Percentiles rank a stretch among this genome's conserved stretches.
These are phyloP conservation scores for Halichoeres trimaculatus DNA, from an alignment of 2,113 vertebrate genomes.

Conservation along the genomic window DNA sequence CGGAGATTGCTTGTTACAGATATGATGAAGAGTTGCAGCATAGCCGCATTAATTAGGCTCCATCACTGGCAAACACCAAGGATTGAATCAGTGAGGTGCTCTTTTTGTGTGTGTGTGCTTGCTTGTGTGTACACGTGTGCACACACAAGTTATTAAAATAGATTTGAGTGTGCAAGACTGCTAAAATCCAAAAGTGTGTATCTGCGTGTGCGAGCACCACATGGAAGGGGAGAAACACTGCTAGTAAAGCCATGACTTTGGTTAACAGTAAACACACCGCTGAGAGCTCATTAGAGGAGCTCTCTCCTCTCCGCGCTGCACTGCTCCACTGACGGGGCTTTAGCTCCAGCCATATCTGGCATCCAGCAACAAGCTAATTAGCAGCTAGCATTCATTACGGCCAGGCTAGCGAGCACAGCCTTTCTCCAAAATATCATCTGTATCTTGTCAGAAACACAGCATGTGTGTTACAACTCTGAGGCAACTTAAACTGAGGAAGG, in stretches of 20 bases:
- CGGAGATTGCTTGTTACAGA: constrained; percentile 69
- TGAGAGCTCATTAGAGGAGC: constrained; percentile 80
- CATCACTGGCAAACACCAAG: constrained; percentile 54
- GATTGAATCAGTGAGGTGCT: constrained; percentile 51
- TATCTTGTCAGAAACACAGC: constrained; percentile 69
- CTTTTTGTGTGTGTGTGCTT: constrained; percentile 6
- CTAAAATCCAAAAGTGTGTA: constrained; percentile 41
- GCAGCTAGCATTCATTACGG: constrained; percentile 74
- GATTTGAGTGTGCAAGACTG: constrained; percentile 34
- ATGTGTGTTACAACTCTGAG: constrained; percentile 47
- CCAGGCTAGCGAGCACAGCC: constrained; percentile 54
- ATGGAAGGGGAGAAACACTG: constrained; percentile 31
- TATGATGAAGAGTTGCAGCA: constrained; percentile 68
- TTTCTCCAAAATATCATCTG: constrained; percentile 68
- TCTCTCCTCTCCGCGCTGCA: constrained; percentile 58
- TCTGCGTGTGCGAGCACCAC: constrained; percentile 4
- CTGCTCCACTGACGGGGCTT: constrained; percentile 67
- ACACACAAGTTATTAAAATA: constrained; percentile 49
- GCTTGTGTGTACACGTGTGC: constrained; percentile 11
- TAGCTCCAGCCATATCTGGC: constrained; percentile 70
- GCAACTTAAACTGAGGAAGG: constrained; percentile 50
- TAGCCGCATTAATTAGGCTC: constrained; percentile 70
- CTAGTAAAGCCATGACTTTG: constrained; percentile 74
- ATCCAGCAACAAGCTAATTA: constrained; percentile 78
- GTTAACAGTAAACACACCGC: constrained; percentile 80